These are phyloP conservation scores for Labia minor DNA, from an alignment of 2,888 invertebrate species.

Conservation along the genomic window DNA sequence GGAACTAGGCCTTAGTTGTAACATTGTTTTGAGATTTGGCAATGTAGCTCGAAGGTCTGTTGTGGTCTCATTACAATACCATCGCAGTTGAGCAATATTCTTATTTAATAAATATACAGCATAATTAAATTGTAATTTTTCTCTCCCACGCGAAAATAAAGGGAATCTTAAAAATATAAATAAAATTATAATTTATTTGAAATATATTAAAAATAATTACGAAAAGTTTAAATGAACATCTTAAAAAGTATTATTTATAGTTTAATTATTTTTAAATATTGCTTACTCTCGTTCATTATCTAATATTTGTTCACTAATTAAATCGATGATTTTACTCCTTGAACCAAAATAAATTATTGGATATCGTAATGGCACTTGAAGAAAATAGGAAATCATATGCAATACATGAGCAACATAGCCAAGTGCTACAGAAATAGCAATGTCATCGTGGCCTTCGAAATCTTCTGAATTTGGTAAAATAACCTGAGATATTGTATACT, in stretches of 20 bases:
- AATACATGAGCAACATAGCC: slow-evolving; percentile 78
- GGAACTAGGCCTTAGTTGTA: slow-evolving; percentile 34
- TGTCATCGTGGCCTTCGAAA: slow-evolving; percentile 51
- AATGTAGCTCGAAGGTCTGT: slow-evolving; percentile 65
- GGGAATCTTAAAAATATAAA: slow-evolving; percentile 57
- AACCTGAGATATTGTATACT: slow-evolving; percentile 53
- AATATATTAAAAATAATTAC: background rate
- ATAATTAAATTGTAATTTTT: slow-evolving; percentile 71
- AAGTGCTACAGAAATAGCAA: slow-evolving; percentile 69
- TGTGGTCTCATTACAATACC: slow-evolving; percentile 62
- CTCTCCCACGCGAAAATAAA: slow-evolving; percentile 66
- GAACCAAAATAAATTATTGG: slow-evolving; percentile 72
- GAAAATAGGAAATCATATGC: slow-evolving; percentile 66
- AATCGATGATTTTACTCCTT: slow-evolving; percentile 67
- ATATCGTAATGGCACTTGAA: slow-evolving; percentile 79
- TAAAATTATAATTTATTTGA: slow-evolving; percentile 13
- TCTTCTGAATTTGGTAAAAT: slow-evolving; percentile 59
- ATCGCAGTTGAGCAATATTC: slow-evolving; percentile 82
- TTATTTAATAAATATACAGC: slow-evolving; percentile 87
- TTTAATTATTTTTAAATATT: too few relatives aligned
- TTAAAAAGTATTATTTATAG: too few relatives aligned
- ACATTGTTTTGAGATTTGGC: slow-evolving; percentile 55
- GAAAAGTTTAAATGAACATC: too few relatives aligned
- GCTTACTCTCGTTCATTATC: slow-evolving; percentile 56
- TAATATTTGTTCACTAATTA: slow-evolving; percentile 55